Evolutionary conservation across 2,888 invertebrate genomes (phyloP).

Genomic region (Horisme vitalbata): DNA sequence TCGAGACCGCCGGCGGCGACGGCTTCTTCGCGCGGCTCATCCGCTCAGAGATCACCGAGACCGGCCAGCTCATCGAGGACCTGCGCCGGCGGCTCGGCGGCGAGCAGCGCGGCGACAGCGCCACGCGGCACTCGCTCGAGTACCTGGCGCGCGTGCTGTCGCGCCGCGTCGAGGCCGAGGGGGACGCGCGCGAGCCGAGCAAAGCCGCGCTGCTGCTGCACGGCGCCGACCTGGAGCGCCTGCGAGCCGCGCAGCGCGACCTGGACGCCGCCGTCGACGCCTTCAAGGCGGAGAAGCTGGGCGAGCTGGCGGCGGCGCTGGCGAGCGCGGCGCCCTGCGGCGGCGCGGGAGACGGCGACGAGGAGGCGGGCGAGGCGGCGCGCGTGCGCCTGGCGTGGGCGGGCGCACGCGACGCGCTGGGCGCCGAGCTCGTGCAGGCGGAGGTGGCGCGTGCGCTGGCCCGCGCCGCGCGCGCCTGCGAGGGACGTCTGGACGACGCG

Average conservation of each 20-base stretch:
- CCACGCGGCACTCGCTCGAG: conserved; percentile 81
- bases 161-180: conserved; percentile 84
- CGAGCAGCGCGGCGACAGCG: conserved; percentile 63
- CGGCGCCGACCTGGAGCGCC: conserved; percentile 76
- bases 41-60: conserved; percentile 88
- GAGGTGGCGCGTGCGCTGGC: conserved; percentile 89
- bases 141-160: conserved; percentile 90
- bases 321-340: conserved; percentile 68
- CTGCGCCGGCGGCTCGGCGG: conserved; percentile 87
- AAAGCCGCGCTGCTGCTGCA: conserved; percentile 65
- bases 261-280: conserved; percentile 83
- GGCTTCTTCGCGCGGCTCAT: conserved; percentile 84
- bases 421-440: conserved; percentile 88
- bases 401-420: conserved; percentile 88
- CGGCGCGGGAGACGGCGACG: conserved; percentile 81
- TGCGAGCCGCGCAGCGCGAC: conserved; percentile 83
- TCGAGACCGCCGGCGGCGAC: conserved; percentile 82
- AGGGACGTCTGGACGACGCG: conserved; percentile 81
- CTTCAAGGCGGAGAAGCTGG: conserved; percentile 87
- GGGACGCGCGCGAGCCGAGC: conserved; percentile 50
- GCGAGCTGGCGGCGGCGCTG: conserved; percentile 87
- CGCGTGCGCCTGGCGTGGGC: conserved; percentile 89
- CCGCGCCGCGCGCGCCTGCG: conserved; percentile 87
- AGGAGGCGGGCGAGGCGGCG: conserved; percentile 82
- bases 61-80: conserved; percentile 88